Evolutionary conservation across 2,113 vertebrate genomes (phyloP).

Genomic region (Thunnus thynnus): DNA sequence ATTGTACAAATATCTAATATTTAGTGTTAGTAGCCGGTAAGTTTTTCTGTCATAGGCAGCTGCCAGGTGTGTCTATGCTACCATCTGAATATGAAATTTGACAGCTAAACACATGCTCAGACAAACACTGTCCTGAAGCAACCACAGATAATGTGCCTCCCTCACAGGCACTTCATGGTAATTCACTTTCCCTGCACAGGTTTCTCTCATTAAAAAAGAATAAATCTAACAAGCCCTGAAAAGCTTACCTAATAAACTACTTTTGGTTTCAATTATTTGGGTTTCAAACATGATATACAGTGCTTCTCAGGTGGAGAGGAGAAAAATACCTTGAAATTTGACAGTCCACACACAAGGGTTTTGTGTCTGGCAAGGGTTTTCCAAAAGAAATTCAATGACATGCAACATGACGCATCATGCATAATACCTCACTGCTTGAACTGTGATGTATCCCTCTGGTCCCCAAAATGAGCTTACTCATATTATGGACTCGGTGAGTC

Average conservation of each 20-base stretch:
- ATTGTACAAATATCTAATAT: neutral
- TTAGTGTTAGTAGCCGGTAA: neutral
- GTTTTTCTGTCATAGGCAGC: neutral
- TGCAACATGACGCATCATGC: conserved; percentile 59
- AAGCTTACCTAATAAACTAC: neutral
- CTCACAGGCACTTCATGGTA: conserved; percentile 23
- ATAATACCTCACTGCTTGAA: conserved; percentile 42
- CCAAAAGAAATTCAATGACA: conserved; percentile 46
- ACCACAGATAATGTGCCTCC: neutral
- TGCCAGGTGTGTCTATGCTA: neutral
- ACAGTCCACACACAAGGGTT: neutral
- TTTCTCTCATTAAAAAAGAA: conserved; percentile 34
- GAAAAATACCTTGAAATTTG: conserved; percentile 20
- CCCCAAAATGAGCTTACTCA: conserved; percentile 68
- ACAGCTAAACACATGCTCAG: neutral
- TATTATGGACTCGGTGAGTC: conserved; percentile 56
- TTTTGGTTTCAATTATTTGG: conserved; percentile 19
- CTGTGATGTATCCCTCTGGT: conserved; percentile 58
- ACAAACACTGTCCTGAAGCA: neutral
- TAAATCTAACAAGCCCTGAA: conserved; percentile 10
- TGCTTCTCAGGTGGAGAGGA: neutral
- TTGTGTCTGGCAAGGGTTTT: conserved; percentile 15
- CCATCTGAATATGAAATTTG: neutral
- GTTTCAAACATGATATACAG: conserved; percentile 18
- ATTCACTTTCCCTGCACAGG: conserved; percentile 8